phyloP scores from a whole-genome alignment of 2,888 invertebrate species.

The Petrolisthes manimaculis region DNA sequence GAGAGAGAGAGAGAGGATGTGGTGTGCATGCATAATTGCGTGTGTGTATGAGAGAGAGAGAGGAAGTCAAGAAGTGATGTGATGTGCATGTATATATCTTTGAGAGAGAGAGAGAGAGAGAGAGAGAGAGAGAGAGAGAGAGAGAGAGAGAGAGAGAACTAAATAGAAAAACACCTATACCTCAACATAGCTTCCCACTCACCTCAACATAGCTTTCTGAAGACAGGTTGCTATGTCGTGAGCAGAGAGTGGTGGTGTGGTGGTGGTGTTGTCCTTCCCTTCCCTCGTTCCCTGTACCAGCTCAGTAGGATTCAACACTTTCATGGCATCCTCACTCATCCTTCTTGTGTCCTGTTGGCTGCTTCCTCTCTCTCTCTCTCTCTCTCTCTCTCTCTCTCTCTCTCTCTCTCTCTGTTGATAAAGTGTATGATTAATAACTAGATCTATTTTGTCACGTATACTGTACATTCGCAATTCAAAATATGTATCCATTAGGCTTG shows the following conservation, averaged over 20 bases:
- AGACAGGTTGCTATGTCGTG: no score
- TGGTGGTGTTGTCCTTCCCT: background rate
- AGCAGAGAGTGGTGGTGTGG: no score
- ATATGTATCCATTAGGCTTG: no score
- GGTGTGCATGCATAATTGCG: no score
- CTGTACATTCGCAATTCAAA: no score
- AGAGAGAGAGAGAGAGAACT: background rate
- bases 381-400: background rate
- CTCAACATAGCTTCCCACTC: no score
- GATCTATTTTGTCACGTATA: no score
- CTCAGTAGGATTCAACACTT: background rate
- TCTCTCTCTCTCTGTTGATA: background rate
- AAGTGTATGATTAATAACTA: no score
- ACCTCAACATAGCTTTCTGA: no score
- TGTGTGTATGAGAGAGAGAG: no score
- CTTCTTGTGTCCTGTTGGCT: background rate
- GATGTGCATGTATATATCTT: background rate
- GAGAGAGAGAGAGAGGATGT: background rate
- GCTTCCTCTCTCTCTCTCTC: background rate
- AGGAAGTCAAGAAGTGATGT: background rate
- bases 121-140: conserved; percentile 7
- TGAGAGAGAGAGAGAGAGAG: background rate
- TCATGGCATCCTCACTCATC: no score
- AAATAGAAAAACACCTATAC: background rate
- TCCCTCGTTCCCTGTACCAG: background rate